Base-by-base conservation (phyloP, 1,140 invertebrate genomes). In the Mamestra configurata region DNA sequence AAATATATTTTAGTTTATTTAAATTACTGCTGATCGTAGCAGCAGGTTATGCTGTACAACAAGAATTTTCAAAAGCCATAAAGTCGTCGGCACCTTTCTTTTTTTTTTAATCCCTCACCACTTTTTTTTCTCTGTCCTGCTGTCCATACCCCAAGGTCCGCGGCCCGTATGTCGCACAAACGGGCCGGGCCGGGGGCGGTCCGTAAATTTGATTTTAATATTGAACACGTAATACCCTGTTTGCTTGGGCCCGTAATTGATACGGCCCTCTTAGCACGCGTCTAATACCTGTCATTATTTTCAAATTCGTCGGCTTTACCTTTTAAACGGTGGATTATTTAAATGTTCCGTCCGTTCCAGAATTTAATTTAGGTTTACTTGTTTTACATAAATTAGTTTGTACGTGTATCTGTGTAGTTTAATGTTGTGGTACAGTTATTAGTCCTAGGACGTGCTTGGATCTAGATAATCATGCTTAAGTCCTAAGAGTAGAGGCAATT, bases 161-260 rank as follows among this genome's bases (percentile, higher is more conserved):
- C 24, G 20, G n/a, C 40, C 70, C 70, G 79, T 51, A 79, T 59
- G 70, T 75, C 53, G 37, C 77, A 51, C 35, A 40, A 75, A 20
- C 22, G 43, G 81, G 72, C 73, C 82, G 78, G 77, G 84, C 79
- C 80, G 78, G 80, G 85, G 87, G 84, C 86, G 88, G 86, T 83
- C 77, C 88, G 90, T 92, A 91, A 93, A 93, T 92, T 91, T 88
- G 91, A 92, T 93, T 93, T 93, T 93, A 93, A 93, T 93, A 93
- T 91, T 89, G 87, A 93, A 86, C 90, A 84, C 86, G 82, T 93
- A 93, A 92, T 91, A 79, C 88, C 88, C 87, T 88, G 89, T 91
- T 92, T 89, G 89, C 89, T 88, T 87, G 84, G 79, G 82, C 81
- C 83, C 88, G 89, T 92, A 92, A 93, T 93, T 93, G 91, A 93